Conservation (phyloP, 2,797 vertebrate species). For the Smutsia temminckii region DNA sequence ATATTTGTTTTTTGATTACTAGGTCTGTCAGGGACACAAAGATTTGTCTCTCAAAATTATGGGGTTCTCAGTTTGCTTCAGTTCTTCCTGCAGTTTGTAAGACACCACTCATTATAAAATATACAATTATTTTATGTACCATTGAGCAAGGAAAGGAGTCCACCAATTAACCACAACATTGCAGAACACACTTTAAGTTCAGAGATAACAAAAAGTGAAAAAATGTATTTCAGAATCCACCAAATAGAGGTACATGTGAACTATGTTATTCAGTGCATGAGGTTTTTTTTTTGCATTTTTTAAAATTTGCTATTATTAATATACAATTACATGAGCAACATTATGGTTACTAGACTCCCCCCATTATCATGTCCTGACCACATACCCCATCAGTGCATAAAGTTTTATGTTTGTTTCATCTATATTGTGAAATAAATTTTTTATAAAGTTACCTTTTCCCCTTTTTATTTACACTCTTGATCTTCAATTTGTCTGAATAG, state of each 20-base stretch:
- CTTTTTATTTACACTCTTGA: not conserved
- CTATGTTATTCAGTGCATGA: not conserved
- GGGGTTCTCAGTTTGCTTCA: not conserved
- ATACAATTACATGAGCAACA: too few species aligned
- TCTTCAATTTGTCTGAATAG: not conserved
- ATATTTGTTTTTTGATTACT: not conserved
- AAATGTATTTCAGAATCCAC: not conserved
- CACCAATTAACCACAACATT: not conserved
- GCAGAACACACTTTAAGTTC: not conserved
- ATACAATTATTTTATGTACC: not conserved
- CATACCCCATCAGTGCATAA: not conserved
- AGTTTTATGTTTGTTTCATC: not conserved
- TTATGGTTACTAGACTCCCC: too few species aligned
- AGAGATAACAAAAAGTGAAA: not conserved
- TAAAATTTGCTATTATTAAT: too few species aligned
- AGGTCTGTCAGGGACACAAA: not conserved
- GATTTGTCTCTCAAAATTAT: not conserved
- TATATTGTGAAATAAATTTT: not conserved
- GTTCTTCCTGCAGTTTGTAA: not conserved
- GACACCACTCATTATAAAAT: not conserved
- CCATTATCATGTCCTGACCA: too few species aligned
- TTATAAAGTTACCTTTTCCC: not conserved
- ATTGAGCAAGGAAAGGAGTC: not conserved
- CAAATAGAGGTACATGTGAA: not conserved
- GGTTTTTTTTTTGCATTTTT: not conserved